Evolutionary conservation across 2,797 vertebrate genomes (phyloP).

Genomic region (Phrynocephalus guinanensis): DNA sequence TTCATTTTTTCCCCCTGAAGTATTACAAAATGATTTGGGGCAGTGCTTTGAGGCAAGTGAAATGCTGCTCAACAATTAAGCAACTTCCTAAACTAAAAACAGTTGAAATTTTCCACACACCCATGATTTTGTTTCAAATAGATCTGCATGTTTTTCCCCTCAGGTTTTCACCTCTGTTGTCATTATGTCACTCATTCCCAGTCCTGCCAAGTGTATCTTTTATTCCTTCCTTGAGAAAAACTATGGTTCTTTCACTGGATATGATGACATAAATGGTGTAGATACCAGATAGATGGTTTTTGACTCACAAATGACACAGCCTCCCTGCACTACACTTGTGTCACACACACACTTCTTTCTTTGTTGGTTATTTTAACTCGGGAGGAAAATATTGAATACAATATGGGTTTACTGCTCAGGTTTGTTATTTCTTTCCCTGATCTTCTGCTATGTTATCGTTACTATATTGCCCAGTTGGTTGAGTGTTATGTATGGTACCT

Average conservation of each 20-base stretch:
- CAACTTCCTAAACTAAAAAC: constrained; percentile 13
- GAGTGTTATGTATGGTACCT: no score
- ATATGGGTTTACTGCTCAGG: not conserved
- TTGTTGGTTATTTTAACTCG: no score
- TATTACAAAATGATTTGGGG: constrained; percentile 1
- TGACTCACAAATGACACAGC: not conserved
- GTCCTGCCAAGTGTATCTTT: not conserved
- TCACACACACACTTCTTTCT: not conserved
- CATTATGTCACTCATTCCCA: not conserved
- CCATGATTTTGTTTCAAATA: constrained; percentile 5
- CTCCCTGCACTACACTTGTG: not conserved
- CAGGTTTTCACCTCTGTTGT: not conserved
- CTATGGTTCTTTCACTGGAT: not conserved
- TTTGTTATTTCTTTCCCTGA: not conserved
- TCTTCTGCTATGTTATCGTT: no score
- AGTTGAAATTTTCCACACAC: not conserved
- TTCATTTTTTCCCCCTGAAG: not conserved
- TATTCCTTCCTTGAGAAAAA: not conserved
- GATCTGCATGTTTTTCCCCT: not conserved
- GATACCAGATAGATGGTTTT: not conserved
- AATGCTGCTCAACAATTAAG: constrained; percentile 18
- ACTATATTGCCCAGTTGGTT: no score
- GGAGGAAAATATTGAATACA: no score
- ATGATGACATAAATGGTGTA: not conserved
- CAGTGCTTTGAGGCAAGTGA: not conserved